Conservation (phyloP, 2,888 invertebrate genomes). For the Junonia oenone region DNA sequence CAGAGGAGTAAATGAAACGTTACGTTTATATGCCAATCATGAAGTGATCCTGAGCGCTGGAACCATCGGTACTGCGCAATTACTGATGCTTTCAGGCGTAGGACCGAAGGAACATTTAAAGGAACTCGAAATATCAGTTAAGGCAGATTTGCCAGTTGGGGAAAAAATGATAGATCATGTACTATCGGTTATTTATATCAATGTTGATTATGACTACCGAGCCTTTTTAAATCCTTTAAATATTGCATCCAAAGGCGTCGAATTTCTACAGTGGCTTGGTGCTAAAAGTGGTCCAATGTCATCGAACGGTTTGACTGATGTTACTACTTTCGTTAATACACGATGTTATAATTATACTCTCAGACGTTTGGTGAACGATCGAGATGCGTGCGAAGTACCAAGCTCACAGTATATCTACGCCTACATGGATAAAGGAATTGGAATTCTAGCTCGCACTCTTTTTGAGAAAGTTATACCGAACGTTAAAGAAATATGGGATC, state of each 20-base stretch:
- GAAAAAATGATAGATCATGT: slow-evolving; percentile 50
- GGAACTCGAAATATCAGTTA: slow-evolving; percentile 38
- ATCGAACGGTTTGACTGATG: slow-evolving; percentile 48
- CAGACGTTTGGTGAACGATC: slow-evolving; percentile 34
- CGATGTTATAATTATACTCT: slow-evolving; percentile 44
- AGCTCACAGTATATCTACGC: slow-evolving; percentile 45
- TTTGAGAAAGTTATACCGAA: slow-evolving; percentile 32
- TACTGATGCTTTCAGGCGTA: slow-evolving; percentile 56
- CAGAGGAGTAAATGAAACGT: slow-evolving; percentile 16
- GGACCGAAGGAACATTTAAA: slow-evolving; percentile 47
- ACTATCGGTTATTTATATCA: slow-evolving; percentile 38
- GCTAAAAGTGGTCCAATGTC: slow-evolving; percentile 40
- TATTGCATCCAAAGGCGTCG: slow-evolving; percentile 15
- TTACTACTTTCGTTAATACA: slow-evolving; percentile 45
- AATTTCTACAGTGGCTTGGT: slow-evolving; percentile 34
- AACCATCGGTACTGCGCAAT: slow-evolving; percentile 49
- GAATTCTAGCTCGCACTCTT: slow-evolving; percentile 25
- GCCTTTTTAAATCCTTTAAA: slow-evolving; percentile 18
- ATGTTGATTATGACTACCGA: slow-evolving; percentile 34
- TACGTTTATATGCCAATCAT: slow-evolving; percentile 39
- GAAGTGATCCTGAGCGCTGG: slow-evolving; percentile 59
- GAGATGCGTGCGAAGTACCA: slow-evolving; percentile 44
- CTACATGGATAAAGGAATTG: slow-evolving; percentile 38
- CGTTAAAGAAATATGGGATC: slow-evolving; percentile 34
- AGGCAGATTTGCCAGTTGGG: slow-evolving; percentile 49